Base-by-base conservation (phyloP, 2,113 vertebrate species). In the Leucosticte australis region DNA sequence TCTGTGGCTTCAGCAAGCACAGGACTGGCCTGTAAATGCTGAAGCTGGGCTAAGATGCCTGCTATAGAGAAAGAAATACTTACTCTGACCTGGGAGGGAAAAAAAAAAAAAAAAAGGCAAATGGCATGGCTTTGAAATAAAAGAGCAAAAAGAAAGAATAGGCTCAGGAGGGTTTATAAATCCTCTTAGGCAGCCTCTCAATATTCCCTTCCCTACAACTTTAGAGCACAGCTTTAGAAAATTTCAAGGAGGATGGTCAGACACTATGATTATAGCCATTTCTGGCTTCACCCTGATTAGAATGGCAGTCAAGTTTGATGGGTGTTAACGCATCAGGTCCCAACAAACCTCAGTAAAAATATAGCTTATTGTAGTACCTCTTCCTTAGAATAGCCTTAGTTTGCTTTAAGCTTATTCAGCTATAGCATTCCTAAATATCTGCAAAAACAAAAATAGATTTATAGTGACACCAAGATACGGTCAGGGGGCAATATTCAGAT, bases 121-220 rank as follows among this genome's bases (percentile, higher is more conserved):
- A 88, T 59, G 90, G 55, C 11, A 1, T 62, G 59, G 71, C 88
- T 97, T 88, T 94, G 86, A 86, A 95, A 93, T 80, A 88, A 90
- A 90, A 83, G 50, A 76, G 71, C 14, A 87, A 80, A 87, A 93
- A 67, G 70, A 74, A 95, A 91, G 79, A 95, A 88, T 47, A 94
- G 90, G 82, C 92, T 95, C 82, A 89, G 93, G 44, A 95, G 35
- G 74, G 74, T 89, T 94, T 96, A 93, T 79, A 96, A 95, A 95
- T 94, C 95, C 94, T 96, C 95, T 94, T 87, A 94, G 39, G 65
- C 74, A 94, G 74, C 35, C 70, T 87, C 84, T 79, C 84, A 85
- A 49, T 79, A 87, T 64, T 94, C 52, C 15, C 11, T 75, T 87
- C 28, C 52, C 65, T 56, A 12, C 62, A 93, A 90, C 46, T 89